Base-by-base conservation (phyloP, 2,888 invertebrate species). In the Dynastes grantii region DNA sequence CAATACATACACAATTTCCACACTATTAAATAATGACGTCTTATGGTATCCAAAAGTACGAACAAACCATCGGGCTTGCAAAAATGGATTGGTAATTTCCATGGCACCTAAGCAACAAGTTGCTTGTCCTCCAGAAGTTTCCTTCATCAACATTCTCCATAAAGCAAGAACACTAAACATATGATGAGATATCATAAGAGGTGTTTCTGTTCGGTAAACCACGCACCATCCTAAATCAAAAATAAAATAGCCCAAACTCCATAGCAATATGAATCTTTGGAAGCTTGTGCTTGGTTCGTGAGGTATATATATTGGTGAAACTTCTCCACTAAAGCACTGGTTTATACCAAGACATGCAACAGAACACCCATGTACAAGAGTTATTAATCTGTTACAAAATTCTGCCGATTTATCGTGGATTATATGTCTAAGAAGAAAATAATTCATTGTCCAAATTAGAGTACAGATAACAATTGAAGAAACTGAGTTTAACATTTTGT, bases 51-150 rank as follows among this genome's bases (percentile, higher is more conserved):
- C 92, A 79, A 87, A 87, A 27, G 88, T 86, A 83, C 91, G 88
- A 65, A 93, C 87, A 84, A 92, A 92, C 93, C 93, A 93, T 86
- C 93, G 88, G 32, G 88, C 85, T 88, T 93, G 93, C 32, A 93
- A 88, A 63, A 92, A 86, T 9, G 93, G 93, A 85, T 93, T 93
- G 0, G 93, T 92, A 45, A 92, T 82, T 87, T 93, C 93, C 89
- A 93, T 86, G 70, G 90, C 86, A 0, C 91, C 91, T 27, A 93
- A 84, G 2, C 90, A 90, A 81, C 92, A 92, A 1, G 90, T 87
- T 61, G 90, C 90, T 51, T 90, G 90, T 82, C 90, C 91, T 3
- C 92, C 92, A 0, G 90, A 83, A 58, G 81, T 78, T 5, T 89
- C 88, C 80, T 90, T 92, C 70, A 87, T 85, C 84, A 92, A 88